phyloP scores from a whole-genome alignment of 2,888 invertebrate species.

The Tenthredo scrophulariae region DNA sequence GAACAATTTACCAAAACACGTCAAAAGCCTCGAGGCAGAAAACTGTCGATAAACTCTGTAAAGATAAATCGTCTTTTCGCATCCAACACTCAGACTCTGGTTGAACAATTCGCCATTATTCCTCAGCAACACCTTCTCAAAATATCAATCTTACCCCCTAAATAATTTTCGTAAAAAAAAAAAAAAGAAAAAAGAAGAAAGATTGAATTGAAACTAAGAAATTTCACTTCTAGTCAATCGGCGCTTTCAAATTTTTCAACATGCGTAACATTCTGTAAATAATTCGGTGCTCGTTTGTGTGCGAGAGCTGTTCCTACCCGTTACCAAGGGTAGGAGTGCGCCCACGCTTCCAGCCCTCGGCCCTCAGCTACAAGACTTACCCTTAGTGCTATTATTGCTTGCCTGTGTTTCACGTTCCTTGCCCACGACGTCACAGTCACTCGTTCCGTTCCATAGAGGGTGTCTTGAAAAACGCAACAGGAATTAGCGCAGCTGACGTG shows the following conservation, averaged over 20 bases:
- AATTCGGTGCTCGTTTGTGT: conserved; percentile 18
- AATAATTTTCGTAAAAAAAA: background rate
- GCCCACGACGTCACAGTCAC: conserved; percentile 31
- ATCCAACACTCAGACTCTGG: background rate
- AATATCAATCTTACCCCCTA: background rate
- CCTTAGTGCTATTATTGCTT: conserved; percentile 50
- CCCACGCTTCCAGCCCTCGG: conserved; percentile 40
- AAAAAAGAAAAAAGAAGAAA: background rate
- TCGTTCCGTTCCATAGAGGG: conserved; percentile 36
- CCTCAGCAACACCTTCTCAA: background rate
- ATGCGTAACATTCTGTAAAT: background rate
- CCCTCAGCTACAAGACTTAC: conserved; percentile 42
- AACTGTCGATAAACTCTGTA: conserved; percentile 39
- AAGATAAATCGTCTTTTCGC: conserved; percentile 40
- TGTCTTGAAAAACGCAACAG: conserved; percentile 44
- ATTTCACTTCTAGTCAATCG: background rate
- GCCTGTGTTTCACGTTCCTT: conserved; percentile 46
- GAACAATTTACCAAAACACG: conserved; percentile 46
- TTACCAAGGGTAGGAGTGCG: conserved; percentile 13
- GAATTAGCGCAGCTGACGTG: conserved; percentile 48
- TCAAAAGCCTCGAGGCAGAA: conserved; percentile 30
- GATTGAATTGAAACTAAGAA: background rate
- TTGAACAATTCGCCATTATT: background rate
- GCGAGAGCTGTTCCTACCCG: conserved; percentile 14
- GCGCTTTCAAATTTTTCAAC: background rate